These are phyloP conservation scores for Dromiciops gliroides DNA, from an alignment of 2,113 vertebrate genomes.

Conservation along the genomic window DNA sequence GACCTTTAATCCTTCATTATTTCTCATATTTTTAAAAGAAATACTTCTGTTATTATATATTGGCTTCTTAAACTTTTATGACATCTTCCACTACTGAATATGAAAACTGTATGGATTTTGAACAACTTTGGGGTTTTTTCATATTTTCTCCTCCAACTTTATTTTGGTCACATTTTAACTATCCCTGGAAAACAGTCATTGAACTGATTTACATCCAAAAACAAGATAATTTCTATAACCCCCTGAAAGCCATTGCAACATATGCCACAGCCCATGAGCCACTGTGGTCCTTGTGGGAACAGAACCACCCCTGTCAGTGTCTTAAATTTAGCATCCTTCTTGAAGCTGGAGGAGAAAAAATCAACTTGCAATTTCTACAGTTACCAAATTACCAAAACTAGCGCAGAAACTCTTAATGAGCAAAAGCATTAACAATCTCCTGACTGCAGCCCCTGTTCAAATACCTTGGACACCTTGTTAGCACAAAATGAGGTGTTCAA, in stretches of 20 bases:
- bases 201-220: slow-evolving; percentile 64
- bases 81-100: slow-evolving; percentile 41
- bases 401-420: slow-evolving; percentile 87
- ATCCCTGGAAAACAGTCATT: slow-evolving; percentile 61
- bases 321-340: slow-evolving; percentile 79
- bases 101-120: neutral
- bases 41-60: slow-evolving; percentile 53
- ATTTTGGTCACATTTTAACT: slow-evolving; percentile 60
- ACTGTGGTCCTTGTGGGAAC: slow-evolving; percentile 42
- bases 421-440: slow-evolving; percentile 88
- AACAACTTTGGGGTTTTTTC: slow-evolving; percentile 22
- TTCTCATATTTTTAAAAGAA: slow-evolving; percentile 44
- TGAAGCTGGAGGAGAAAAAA: slow-evolving; percentile 78
- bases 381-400: slow-evolving; percentile 89
- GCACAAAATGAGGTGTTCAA: slow-evolving; percentile 99
- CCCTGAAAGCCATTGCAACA: slow-evolving; percentile 3
- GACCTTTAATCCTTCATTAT: neutral
- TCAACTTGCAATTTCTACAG: slow-evolving; percentile 85
- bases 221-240: slow-evolving; percentile 44
- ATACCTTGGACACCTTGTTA: slow-evolving; percentile 97
- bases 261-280: neutral
- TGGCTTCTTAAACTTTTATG: slow-evolving; percentile 64
- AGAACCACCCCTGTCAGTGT: slow-evolving; percentile 66
- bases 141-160: slow-evolving; percentile 21
- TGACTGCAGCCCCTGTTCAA: slow-evolving; percentile 85